These are phyloP conservation scores for Hemicordylus capensis DNA, from an alignment of 2,113 vertebrate genomes.

Conservation along the genomic window DNA sequence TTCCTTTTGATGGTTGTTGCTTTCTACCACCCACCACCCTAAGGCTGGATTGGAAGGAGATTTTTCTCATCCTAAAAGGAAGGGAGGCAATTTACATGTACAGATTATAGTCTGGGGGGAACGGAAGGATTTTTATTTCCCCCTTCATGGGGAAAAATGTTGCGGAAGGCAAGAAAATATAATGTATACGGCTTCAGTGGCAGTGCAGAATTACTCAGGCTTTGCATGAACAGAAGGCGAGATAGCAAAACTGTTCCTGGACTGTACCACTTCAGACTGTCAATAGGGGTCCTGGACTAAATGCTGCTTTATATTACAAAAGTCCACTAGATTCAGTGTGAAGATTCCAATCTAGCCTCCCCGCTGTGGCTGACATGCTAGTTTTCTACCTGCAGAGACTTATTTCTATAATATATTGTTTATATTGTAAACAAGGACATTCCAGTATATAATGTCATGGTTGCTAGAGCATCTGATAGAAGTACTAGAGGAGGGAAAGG, in stretches of 20 bases:
- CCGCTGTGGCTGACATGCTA: background rate
- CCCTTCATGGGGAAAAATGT: background rate
- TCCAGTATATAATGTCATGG: no score
- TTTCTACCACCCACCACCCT: slow-evolving; percentile 35
- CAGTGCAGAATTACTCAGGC: background rate
- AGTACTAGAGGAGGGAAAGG: no score
- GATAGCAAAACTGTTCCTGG: background rate
- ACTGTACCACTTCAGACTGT: no score
- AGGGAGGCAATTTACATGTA: background rate
- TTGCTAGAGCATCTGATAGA: no score
- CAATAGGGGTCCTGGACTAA: background rate
- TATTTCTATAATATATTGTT: no score
- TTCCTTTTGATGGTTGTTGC: slow-evolving; percentile 29
- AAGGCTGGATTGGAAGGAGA: background rate
- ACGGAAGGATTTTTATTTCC: background rate
- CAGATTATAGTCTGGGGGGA: background rate
- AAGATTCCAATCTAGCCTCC: background rate
- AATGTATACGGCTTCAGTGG: background rate
- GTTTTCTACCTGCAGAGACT: background rate
- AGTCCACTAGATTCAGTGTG: no score
- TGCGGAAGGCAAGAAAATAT: background rate
- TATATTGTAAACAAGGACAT: no score
- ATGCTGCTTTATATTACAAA: background rate
- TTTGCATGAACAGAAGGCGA: background rate
- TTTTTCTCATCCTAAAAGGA: background rate